Conservation (phyloP, 92 coral and sea anemone species). For the Micromussa lordhowensis region DNA sequence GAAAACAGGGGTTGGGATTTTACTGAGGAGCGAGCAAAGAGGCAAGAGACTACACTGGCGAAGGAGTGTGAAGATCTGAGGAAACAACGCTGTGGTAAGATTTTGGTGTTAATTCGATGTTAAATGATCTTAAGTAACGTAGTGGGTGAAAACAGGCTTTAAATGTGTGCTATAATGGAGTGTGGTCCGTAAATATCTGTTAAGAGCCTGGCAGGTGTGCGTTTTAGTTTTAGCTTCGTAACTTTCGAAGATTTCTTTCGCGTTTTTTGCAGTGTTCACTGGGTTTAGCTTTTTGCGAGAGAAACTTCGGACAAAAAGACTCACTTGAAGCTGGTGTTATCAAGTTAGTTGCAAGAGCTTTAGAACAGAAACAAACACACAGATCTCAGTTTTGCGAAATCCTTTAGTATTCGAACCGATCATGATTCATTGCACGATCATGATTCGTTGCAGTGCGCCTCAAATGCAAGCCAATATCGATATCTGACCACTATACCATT, state of each 20-base stretch:
- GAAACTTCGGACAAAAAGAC: background rate
- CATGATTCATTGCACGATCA: background rate
- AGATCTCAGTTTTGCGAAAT: background rate
- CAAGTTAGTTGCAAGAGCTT: background rate
- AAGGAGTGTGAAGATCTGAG: background rate
- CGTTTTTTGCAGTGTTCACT: background rate
- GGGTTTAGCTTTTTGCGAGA: background rate
- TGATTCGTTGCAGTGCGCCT: background rate
- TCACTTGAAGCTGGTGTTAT: background rate
- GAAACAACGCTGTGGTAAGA: background rate
- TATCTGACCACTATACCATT: background rate
- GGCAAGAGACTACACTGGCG: background rate
- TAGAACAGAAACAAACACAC: background rate
- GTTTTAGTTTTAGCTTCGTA: background rate
- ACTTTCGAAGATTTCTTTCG: background rate
- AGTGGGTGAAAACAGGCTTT: background rate
- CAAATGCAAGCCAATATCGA: background rate
- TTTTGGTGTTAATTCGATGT: background rate
- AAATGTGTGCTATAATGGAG: background rate
- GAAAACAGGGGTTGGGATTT: background rate
- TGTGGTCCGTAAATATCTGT: background rate
- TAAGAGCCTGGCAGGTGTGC: background rate
- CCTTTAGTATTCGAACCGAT: background rate
- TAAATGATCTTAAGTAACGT: background rate
- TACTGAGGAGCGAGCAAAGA: background rate